These are phyloP conservation scores for Zoroaster sp. DNA, from an alignment of 53 echinoderm and acorn worm genomes.

Conservation along the genomic window DNA sequence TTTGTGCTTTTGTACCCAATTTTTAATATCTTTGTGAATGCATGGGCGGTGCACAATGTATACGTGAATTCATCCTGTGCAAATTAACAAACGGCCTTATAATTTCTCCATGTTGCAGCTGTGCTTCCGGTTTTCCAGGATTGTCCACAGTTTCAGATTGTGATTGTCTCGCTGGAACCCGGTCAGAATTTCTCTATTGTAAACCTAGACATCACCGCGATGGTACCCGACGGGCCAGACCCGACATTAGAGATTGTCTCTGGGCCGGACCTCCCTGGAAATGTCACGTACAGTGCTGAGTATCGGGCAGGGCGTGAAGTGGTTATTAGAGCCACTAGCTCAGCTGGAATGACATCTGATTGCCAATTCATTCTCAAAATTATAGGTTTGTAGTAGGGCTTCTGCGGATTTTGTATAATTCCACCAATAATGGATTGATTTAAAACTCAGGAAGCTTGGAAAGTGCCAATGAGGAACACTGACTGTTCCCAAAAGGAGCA, in stretches of 20 bases:
- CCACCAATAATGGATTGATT: too few relatives aligned
- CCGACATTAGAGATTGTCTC: conserved; percentile 28
- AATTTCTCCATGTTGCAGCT: background rate
- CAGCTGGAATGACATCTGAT: background rate
- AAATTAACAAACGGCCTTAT: too few relatives aligned
- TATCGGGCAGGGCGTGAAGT: conserved; percentile 45
- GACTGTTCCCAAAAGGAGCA: too few relatives aligned
- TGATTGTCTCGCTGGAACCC: conserved; percentile 44
- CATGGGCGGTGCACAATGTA: too few relatives aligned
- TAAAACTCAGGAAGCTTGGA: too few relatives aligned
- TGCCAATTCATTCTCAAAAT: conserved; percentile 58
- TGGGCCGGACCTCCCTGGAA: conserved; percentile 57
- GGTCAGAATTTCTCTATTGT: conserved; percentile 31
- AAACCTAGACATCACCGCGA: conserved; percentile 9
- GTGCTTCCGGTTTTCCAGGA: conserved; percentile 39
- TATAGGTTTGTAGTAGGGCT: background rate
- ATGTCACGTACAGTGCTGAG: conserved; percentile 42
- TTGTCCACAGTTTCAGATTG: conserved; percentile 52
- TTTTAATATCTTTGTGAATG: too few relatives aligned
- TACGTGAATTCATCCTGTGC: too few relatives aligned
- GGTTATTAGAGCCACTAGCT: conserved; percentile 25
- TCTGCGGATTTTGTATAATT: background rate
- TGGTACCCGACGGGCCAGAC: conserved; percentile 15
- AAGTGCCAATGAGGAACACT: too few relatives aligned
- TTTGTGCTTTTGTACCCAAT: too few relatives aligned